These are phyloP conservation scores for Myotis vivesi DNA, from an alignment of 2,797 vertebrate species.

Conservation along the genomic window DNA sequence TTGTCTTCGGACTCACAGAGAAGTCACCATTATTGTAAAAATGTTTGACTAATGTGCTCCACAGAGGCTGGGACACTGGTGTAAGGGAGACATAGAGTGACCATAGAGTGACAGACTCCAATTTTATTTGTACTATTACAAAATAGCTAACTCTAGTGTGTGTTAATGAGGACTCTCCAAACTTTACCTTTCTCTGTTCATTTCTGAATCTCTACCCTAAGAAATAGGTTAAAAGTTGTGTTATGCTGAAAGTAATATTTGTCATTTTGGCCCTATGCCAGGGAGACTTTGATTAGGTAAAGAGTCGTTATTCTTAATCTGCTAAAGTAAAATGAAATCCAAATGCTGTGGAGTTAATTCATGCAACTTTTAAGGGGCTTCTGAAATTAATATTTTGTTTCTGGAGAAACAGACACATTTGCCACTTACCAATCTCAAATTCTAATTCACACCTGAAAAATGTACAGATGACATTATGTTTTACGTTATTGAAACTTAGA, in stretches of 20 bases:
- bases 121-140: neutral
- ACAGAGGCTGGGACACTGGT: neutral
- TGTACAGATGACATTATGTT: slow-evolving; percentile 26
- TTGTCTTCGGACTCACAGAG: neutral
- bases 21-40: neutral
- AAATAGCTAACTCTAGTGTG: neutral
- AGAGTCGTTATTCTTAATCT: neutral
- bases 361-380: neutral
- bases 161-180: neutral
- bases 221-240: neutral
- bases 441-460: neutral
- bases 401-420: neutral
- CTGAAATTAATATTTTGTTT: slow-evolving; percentile 38
- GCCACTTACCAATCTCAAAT: neutral
- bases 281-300: neutral
- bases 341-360: neutral
- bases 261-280: neutral
- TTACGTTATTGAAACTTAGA: neutral
- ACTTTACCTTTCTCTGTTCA: neutral
- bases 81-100: neutral
- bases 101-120: neutral
- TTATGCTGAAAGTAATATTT: neutral
- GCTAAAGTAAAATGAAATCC: neutral
- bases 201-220: neutral
- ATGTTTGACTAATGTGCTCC: neutral